Conservation (phyloP, 2,797 vertebrate species). For the Alauda arvensis region DNA sequence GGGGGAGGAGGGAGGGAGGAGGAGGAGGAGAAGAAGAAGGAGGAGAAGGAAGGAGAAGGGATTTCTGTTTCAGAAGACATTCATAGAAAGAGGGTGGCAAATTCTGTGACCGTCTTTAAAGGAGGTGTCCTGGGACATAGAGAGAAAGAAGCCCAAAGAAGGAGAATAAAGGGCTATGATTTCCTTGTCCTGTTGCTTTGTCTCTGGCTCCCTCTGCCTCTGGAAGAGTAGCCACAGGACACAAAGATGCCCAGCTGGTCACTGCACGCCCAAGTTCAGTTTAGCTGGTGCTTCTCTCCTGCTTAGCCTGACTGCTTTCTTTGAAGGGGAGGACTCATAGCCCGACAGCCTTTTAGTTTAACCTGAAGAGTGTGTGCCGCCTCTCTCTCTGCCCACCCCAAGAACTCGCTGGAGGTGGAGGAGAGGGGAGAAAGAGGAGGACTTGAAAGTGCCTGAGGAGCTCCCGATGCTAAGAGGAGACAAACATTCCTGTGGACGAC, state of each 20-base stretch:
- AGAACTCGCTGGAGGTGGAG: conserved; percentile 48
- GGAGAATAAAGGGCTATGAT: conserved; percentile 52
- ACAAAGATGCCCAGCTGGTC: conserved; percentile 63
- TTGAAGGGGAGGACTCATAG: conserved; percentile 32
- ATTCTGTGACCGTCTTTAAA: conserved; percentile 35
- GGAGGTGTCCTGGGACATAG: conserved; percentile 36
- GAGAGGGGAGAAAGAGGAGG: conserved; percentile 42
- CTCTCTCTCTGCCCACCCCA: conserved; percentile 35
- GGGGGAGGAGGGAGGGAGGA: background rate
- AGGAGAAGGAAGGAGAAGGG: background rate
- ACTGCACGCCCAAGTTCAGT: conserved; percentile 63
- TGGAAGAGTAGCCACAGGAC: conserved; percentile 59
- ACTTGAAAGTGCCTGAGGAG: conserved; percentile 54
- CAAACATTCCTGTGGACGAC: conserved; percentile 53
- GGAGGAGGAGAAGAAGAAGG: background rate
- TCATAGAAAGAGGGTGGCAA: conserved; percentile 7
- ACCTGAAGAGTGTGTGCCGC: conserved; percentile 32
- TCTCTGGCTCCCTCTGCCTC: conserved; percentile 64
- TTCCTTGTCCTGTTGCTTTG: conserved; percentile 55
- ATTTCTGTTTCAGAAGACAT: background rate
- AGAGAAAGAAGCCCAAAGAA: conserved; percentile 22
- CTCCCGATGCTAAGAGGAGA: conserved; percentile 47
- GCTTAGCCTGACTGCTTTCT: conserved; percentile 40
- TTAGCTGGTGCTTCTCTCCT: conserved; percentile 54
- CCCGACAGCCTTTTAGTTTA: conserved; percentile 42